Conservation (phyloP, 2,888 invertebrate species). For the Caenorhabditis becei region DNA sequence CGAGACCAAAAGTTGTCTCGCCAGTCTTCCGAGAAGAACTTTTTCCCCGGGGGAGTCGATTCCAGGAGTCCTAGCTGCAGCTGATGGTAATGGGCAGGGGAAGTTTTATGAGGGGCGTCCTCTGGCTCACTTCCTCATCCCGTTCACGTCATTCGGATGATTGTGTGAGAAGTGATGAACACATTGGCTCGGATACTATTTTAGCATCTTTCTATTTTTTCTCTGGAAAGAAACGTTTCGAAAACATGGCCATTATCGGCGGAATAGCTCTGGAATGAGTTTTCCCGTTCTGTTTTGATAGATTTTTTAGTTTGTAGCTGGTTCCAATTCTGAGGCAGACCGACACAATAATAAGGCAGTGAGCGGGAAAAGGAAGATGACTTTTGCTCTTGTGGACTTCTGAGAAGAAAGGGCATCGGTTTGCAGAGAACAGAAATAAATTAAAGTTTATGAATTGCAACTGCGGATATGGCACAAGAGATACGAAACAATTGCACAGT, state of each 20-base stretch:
- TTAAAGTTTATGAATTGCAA: slow-evolving; percentile 12
- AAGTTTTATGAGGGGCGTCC: background rate
- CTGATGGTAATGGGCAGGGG: background rate
- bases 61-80: slow-evolving; percentile 4
- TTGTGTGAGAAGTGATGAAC: background rate
- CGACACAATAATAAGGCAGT: slow-evolving; percentile 2
- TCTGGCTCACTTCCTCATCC: background rate
- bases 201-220: background rate
- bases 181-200: too few relatives aligned
- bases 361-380: background rate
- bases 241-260: slow-evolving; percentile 14
- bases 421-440: slow-evolving; percentile 13
- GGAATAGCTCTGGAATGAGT: slow-evolving; percentile 4
- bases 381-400: slow-evolving; percentile 12
- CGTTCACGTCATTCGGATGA: background rate
- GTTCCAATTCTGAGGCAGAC: background rate
- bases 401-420: background rate
- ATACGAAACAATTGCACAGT: slow-evolving; percentile 11
- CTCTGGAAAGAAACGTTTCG: background rate
- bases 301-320: background rate
- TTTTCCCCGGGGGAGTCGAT: background rate
- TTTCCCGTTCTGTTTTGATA: slow-evolving; percentile 9
- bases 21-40: background rate
- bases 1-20: slow-evolving; percentile 2
- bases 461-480: slow-evolving; percentile 10